Base-by-base conservation (phyloP, 2,888 invertebrate genomes). In the Miltochrista miniata region DNA sequence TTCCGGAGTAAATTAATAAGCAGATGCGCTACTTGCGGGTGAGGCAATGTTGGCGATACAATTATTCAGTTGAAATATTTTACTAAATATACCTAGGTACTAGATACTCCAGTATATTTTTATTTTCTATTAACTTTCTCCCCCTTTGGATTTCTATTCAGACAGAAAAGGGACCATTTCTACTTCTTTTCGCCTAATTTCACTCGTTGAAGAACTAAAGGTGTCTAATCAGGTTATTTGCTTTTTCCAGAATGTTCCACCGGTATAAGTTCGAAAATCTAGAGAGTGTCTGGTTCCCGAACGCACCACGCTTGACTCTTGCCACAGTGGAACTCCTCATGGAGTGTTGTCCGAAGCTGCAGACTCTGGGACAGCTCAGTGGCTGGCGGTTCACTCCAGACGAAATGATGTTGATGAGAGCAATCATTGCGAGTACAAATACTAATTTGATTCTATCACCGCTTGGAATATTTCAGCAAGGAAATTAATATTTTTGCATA, bases 241-340 rank as follows among this genome's bases (percentile, higher is more conserved):
- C 7, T 18, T 43, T 29, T 86, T 93, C 64, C 84, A 94, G 95
- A 72, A 91, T 95, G 75, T 91, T 95, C 59, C 93, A 93, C 13
- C 93, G 94, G 44, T 90, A 94, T 74, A 93, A 94, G 62, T 94
- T 95, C 68, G 85, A 91, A 31, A 81, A 92, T 54, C 83, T 95
- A 37, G 95, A 95, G 84, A 93, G 94, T 52, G 85, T 95, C 50
- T 95, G 95, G 94, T 94, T 95, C 62, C 94, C 95, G 1, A 92
- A 93, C 69, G 95, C 95, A 0, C 93, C 93, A 8, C 93, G 93
- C 43, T 83, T 95, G 29, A 94, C 95, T 0, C 78, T 90, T 4
- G 92, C 92, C 46, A 93, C 94, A 0, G 94, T 95, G 39, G 94
- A 95, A 73, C 78, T 94, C 10, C 81, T 95, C 39, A 94, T 95